Evolutionary conservation across 2,113 vertebrate species (phyloP).

Genomic region (Lycaon pictus): DNA sequence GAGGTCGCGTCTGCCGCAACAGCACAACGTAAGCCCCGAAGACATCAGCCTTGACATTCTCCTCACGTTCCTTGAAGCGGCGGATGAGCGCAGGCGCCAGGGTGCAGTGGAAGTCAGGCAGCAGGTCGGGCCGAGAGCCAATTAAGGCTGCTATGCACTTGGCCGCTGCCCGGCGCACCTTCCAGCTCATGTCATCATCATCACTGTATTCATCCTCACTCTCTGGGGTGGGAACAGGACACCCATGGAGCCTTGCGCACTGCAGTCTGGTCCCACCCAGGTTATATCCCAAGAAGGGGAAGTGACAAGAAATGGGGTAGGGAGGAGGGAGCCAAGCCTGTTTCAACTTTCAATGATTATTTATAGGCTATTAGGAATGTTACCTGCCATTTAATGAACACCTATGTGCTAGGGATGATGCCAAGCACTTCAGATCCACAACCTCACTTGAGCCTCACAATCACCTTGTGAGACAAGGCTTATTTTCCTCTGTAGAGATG

Average conservation of each 20-base stretch:
- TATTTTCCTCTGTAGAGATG: not conserved
- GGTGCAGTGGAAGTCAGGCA: slow-evolving; percentile 92
- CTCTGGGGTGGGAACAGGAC: slow-evolving; percentile 85
- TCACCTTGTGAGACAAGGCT: not conserved
- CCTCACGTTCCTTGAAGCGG: slow-evolving; percentile 96
- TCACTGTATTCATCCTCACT: slow-evolving; percentile 96
- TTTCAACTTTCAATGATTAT: too few species aligned
- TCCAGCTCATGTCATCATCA: slow-evolving; percentile 97
- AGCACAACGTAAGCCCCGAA: slow-evolving; percentile 92
- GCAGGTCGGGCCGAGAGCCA: slow-evolving; percentile 90
- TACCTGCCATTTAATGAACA: not conserved
- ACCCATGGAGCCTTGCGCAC: fast-evolving
- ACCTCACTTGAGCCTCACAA: not conserved
- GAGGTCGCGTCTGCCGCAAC: slow-evolving; percentile 91
- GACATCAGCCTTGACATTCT: slow-evolving; percentile 95
- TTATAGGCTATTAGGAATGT: not conserved
- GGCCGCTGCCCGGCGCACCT: slow-evolving; percentile 94
- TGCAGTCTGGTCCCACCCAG: not conserved
- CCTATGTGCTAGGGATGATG: not conserved
- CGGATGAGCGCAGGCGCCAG: slow-evolving; percentile 91
- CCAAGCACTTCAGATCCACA: not conserved
- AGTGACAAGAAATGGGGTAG: not conserved
- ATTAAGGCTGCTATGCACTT: slow-evolving; percentile 95
- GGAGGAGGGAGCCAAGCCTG: not conserved
- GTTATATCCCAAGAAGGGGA: not conserved